Base-by-base conservation (phyloP, 2,888 invertebrate genomes). In the Calliopum simillimum region DNA sequence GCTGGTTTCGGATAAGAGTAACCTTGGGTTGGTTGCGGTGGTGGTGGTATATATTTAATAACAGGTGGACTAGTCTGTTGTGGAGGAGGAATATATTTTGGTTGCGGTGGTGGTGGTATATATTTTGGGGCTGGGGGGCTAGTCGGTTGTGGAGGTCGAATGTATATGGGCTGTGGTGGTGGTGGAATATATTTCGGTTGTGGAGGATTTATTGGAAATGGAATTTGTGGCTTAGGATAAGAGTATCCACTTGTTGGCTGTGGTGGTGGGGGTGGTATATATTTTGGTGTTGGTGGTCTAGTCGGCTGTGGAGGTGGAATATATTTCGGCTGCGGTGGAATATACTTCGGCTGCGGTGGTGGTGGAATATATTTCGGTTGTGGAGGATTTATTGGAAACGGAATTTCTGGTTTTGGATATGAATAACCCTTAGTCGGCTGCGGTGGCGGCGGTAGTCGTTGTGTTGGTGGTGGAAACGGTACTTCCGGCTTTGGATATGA, bases 1-100 rank as follows among this genome's bases (percentile, higher is more conserved):
- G 69, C 56, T 14, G 81, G 81, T 44, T 75, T 73, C 1, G 82
- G 81, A 69, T 81, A 81, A 0, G 76, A 74, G 25, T 81, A 81
- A 4, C 81, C 81, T 66, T 71, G 3, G 1, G 64, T 64, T 33
- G 64, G 51, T 23, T 25, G 23, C 1, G 55, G 58, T 0, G 74
- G 66, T 25, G 79, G 79, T 2, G 78, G 79, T 47, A 77, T 41
- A 23, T 76, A 75, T 23, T 33, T 33, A 4, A 70, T 62, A 4
- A 68, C 71, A 16, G 58, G 58, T 14, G 58, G 58, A 16, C 8
- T 16, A 16, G 43, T 16, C 71, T 5, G 73, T 13, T 56, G 55
- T 0, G 74, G 66, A 25, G 79, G 79, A 4, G 78, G 79, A 49
- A 77, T 44, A 43, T 76, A 76, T 19, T n/a, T n/a, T 33, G 33